These are phyloP conservation scores for Phodopus roborovskii DNA, from an alignment of 2,113 vertebrate genomes.

Conservation along the genomic window DNA sequence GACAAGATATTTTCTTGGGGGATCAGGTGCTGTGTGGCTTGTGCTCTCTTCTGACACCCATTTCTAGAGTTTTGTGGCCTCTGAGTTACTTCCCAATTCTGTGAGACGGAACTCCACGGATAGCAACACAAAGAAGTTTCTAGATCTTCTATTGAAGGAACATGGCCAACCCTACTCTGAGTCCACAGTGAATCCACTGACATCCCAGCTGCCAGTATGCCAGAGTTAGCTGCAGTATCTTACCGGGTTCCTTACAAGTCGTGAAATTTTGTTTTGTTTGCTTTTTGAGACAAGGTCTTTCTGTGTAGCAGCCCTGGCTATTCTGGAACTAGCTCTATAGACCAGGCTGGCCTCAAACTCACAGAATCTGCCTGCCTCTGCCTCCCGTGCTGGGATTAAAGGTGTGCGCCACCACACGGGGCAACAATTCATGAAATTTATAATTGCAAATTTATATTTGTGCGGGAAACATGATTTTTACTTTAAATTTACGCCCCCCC, in stretches of 20 bases:
- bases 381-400: background rate
- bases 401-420: background rate
- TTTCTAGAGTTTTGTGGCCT: background rate
- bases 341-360: background rate
- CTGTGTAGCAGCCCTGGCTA: background rate
- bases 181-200: rapidly evolving
- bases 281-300: too few relatives aligned
- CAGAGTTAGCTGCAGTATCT: background rate
- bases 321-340: background rate
- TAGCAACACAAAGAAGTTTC: rapidly evolving
- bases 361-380: background rate
- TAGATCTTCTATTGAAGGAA: background rate
- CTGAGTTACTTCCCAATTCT: background rate
- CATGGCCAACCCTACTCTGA: rapidly evolving
- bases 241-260: background rate
- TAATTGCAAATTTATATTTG: rapidly evolving
- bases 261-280: rapidly evolving
- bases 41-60: background rate
- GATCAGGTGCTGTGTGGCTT: background rate
- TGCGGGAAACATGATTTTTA: background rate
- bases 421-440: too few relatives aligned
- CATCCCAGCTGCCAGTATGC: rapidly evolving
- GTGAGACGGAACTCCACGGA: too few relatives aligned
- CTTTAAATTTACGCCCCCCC: background rate
- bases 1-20: background rate